Evolutionary conservation across 1,140 invertebrate species (phyloP).

Genomic region (Hirudo medicinalis): DNA sequence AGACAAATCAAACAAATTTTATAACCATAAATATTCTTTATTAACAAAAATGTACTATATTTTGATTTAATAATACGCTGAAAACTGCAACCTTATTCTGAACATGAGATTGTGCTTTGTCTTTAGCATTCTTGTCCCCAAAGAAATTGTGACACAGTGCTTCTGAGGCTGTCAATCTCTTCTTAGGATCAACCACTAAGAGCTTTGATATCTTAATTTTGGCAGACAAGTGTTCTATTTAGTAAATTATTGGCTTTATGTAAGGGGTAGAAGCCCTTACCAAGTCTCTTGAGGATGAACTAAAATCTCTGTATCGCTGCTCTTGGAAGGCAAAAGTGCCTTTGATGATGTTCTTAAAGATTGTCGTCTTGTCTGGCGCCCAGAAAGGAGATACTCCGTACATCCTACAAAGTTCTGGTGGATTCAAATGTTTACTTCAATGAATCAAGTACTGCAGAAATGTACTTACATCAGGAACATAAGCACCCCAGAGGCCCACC

Average conservation of each 20-base stretch:
- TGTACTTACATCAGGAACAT: constrained; percentile 67
- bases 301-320: background rate
- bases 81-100: too few species aligned
- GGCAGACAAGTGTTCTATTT: background rate
- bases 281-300: background rate
- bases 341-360: constrained; percentile 92
- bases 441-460: background rate
- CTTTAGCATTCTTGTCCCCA: background rate
- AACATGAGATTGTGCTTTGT: too few species aligned
- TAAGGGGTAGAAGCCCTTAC: background rate
- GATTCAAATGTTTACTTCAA: too few species aligned
- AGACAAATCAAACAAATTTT: too few species aligned
- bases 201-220: constrained; percentile 58
- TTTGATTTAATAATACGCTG: too few species aligned
- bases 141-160: constrained; percentile 69
- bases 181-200: constrained; percentile 67
- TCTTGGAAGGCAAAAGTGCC: constrained; percentile 50
- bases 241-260: background rate
- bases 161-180: constrained; percentile 64
- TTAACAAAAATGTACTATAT: too few species aligned
- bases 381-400: constrained; percentile 97
- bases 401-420: constrained; percentile 36
- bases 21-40: too few species aligned
- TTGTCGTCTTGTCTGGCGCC: constrained; percentile 91
- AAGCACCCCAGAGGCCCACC: constrained; percentile 89